Percentiles rank a stretch among this genome's conserved stretches.
These are phyloP conservation scores for Trissonchulus sp. DNA, from an alignment of 2,888 invertebrate species.

Conservation along the genomic window DNA sequence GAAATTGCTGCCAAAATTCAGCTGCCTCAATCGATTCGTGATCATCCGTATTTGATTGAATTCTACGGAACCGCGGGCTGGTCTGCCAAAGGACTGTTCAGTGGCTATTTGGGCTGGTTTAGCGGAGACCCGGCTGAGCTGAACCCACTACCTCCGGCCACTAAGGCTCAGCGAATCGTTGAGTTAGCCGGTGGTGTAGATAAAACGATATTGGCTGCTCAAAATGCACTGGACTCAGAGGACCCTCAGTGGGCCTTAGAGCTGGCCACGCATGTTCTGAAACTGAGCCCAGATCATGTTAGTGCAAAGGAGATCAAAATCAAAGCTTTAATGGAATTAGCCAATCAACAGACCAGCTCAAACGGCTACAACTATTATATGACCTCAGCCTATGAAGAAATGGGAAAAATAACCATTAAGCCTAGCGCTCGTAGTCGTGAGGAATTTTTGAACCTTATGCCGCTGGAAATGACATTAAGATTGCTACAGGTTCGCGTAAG, in stretches of 20 bases:
- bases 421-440: background rate
- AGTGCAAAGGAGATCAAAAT: conserved; percentile 2
- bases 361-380: conserved; percentile 18
- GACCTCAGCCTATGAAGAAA: background rate
- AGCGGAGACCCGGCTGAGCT: conserved; percentile 7
- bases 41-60: conserved; percentile 44
- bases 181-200: background rate
- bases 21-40: conserved; percentile 41
- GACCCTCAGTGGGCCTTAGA: conserved; percentile 16
- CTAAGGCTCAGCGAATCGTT: background rate
- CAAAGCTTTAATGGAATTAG: background rate
- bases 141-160: background rate
- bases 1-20: conserved; percentile 44
- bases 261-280: background rate
- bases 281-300: background rate
- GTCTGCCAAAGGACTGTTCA: conserved; percentile 46
- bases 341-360: background rate
- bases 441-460: background rate
- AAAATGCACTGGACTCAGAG: background rate
- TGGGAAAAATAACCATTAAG: background rate
- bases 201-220: background rate
- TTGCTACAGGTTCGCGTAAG: background rate
- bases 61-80: conserved; percentile 49
- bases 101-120: conserved; percentile 30
- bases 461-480: background rate